A percentile compares a stretch with the other conserved stretches of the same genome.
phyloP scores from a whole-genome alignment of 2,888 invertebrate species.

The Polydrusus cervinus region DNA sequence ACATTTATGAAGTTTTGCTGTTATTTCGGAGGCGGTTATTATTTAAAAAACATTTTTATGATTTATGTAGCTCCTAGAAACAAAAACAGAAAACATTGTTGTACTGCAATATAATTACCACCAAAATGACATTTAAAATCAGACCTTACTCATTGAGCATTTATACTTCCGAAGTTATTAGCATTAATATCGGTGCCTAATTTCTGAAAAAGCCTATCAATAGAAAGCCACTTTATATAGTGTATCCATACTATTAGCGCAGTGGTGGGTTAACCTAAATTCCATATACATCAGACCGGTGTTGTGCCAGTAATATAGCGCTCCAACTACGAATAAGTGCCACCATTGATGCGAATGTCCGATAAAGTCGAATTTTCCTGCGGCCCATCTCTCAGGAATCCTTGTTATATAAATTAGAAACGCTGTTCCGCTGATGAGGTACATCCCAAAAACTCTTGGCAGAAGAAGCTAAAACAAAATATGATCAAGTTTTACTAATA shows the following conservation, averaged over 20 bases:
- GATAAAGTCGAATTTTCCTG: constrained; percentile 91
- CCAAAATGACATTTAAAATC: too few relatives aligned
- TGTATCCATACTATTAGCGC: constrained; percentile 75
- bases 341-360: constrained; percentile 98
- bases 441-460: constrained; percentile 93
- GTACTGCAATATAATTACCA: too few relatives aligned
- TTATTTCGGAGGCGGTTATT: too few relatives aligned
- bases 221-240: constrained; percentile 57
- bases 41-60: too few relatives aligned
- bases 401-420: constrained; percentile 93
- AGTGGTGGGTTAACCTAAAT: constrained; percentile 86
- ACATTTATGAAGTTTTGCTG: too few relatives aligned
- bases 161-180: neutral
- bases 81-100: too few relatives aligned
- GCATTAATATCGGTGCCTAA: neutral
- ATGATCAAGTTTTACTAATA: neutral
- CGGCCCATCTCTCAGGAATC: constrained; percentile 88
- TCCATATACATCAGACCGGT: constrained; percentile 88
- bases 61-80: too few relatives aligned
- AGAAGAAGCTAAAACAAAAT: constrained; percentile 81
- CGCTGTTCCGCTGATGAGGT: constrained; percentile 87
- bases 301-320: constrained; percentile 96
- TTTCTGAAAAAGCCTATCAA: too few relatives aligned
- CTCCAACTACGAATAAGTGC: constrained; percentile 92
- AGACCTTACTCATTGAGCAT: too few relatives aligned